A percentile compares a stretch with the other conserved stretches of the same genome.
phyloP scores from a whole-genome alignment of 2,888 invertebrate species.

The Eupithecia subumbrata region DNA sequence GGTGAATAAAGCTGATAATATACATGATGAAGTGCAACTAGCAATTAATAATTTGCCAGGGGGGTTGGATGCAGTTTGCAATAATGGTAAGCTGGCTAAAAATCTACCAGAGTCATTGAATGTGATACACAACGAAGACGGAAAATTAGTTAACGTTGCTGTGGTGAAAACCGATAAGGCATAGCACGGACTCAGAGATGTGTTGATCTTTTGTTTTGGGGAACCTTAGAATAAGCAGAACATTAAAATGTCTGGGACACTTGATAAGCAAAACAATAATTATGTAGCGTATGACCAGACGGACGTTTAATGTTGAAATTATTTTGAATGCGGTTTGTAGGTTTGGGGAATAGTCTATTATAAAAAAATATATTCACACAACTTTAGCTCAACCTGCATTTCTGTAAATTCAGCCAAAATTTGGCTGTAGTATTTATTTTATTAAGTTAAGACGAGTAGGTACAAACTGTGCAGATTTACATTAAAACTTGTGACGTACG shows the following conservation, averaged over 20 bases:
- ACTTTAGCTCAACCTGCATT: neutral
- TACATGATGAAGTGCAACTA: neutral
- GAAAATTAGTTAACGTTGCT: conserved; percentile 7
- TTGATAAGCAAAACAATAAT: neutral
- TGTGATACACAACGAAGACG: neutral
- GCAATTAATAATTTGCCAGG: neutral
- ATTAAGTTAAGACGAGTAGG: neutral
- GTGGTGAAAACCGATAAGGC: neutral
- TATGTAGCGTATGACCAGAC: neutral
- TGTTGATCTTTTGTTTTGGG: neutral
- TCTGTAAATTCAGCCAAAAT: neutral
- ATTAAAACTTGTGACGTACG: neutral
- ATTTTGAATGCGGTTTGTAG: neutral
- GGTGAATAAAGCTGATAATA: neutral
- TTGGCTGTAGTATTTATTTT: neutral
- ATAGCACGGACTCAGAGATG: neutral
- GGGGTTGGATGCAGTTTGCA: neutral
- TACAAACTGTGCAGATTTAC: neutral
- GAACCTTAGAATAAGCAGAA: neutral
- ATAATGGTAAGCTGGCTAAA: neutral
- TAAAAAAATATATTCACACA: neutral
- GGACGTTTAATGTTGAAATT: neutral
- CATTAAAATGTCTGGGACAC: neutral
- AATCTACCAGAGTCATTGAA: neutral
- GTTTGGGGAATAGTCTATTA: neutral